Evolutionary conservation across 1,140 invertebrate species (phyloP).

Genomic region (Aphis gossypii): DNA sequence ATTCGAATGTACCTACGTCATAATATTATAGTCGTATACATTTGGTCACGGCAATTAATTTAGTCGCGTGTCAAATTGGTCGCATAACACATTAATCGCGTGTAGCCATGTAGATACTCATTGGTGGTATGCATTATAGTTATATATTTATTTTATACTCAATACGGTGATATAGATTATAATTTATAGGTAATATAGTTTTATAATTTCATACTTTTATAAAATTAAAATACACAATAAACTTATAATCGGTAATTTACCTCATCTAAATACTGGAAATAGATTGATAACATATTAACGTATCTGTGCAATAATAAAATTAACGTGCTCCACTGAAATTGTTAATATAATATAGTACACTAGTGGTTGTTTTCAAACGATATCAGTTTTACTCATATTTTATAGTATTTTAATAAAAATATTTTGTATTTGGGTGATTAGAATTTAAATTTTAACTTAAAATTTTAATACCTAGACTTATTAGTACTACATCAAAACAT

Average conservation of each 20-base stretch:
- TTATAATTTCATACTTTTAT: neutral
- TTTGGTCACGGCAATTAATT: neutral
- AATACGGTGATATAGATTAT: neutral
- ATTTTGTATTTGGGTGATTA: neutral
- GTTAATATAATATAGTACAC: neutral
- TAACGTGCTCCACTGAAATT: neutral
- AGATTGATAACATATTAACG: neutral
- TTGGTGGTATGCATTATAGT: neutral
- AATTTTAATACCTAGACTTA: too few species aligned
- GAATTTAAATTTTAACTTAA: neutral
- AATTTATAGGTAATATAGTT: neutral
- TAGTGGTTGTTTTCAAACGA: neutral
- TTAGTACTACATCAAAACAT: neutral
- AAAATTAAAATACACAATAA: neutral
- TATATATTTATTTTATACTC: neutral
- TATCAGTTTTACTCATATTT: neutral
- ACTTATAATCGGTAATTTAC: neutral
- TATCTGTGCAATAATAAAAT: neutral
- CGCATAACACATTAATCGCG: neutral
- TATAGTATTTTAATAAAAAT: neutral
- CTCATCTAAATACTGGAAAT: neutral
- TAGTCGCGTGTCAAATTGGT: neutral
- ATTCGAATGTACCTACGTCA: neutral
- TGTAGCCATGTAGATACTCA: neutral
- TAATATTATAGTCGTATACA: neutral